Conservation (phyloP, 2,797 vertebrate species). For the Triplophysa yarkandensis region DNA sequence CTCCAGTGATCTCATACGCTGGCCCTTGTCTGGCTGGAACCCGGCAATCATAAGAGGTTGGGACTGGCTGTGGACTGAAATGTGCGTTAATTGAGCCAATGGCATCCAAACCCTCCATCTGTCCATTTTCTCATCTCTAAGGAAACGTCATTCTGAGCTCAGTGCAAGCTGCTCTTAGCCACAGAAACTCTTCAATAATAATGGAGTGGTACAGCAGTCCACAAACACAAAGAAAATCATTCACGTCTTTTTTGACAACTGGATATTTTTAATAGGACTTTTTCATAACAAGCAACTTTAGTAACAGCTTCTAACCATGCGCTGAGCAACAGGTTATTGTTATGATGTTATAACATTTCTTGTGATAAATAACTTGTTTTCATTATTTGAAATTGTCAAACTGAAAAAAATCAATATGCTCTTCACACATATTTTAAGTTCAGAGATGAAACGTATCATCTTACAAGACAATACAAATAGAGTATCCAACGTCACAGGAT, state of each 20-base stretch:
- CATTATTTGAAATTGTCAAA: too few species aligned
- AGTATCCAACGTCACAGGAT: too few species aligned
- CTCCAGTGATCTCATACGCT: slow-evolving; percentile 39
- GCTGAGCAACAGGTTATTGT: background rate
- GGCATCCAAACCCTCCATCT: slow-evolving; percentile 61
- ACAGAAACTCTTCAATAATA: slow-evolving; percentile 40
- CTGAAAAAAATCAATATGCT: too few species aligned
- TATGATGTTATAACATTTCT: too few species aligned
- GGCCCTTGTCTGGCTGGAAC: slow-evolving; percentile 37
- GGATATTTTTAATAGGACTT: background rate
- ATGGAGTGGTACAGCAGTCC: slow-evolving; percentile 44
- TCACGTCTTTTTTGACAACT: slow-evolving; percentile 22
- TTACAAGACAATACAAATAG: too few species aligned
- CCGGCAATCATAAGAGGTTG: slow-evolving; percentile 57
- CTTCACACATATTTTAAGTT: too few species aligned
- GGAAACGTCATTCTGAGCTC: slow-evolving; percentile 60
- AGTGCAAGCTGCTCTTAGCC: slow-evolving; percentile 57
- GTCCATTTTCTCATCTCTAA: slow-evolving; percentile 60
- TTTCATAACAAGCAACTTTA: background rate
- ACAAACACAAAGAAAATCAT: slow-evolving; percentile 33
- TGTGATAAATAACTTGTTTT: too few species aligned
- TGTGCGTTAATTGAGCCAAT: slow-evolving; percentile 62
- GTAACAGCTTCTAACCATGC: background rate
- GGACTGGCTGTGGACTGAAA: slow-evolving; percentile 58
- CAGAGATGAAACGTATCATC: too few species aligned